phyloP scores from a whole-genome alignment of 2,888 invertebrate genomes.

The Criorhina ranunculi region DNA sequence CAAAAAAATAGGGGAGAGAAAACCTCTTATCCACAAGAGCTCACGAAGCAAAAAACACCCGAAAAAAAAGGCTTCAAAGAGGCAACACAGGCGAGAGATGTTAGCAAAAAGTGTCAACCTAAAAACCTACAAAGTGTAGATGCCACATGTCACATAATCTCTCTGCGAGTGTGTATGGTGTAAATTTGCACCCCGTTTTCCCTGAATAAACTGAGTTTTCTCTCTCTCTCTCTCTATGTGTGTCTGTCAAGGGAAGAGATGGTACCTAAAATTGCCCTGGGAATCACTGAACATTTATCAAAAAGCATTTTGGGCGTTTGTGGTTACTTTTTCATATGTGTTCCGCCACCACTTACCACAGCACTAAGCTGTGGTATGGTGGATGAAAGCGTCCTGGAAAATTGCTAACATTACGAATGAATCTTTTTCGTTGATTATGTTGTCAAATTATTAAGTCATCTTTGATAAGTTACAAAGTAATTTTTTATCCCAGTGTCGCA shows the following conservation, averaged over 20 bases:
- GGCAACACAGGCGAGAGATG: neutral
- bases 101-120: conserved; percentile 45
- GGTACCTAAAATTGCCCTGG: neutral
- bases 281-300: conserved; percentile 51
- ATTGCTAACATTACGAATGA: conserved; percentile 51
- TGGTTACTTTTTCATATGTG: conserved; percentile 8
- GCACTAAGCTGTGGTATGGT: neutral
- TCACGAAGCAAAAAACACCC: neutral
- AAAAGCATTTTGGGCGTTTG: conserved; percentile 49
- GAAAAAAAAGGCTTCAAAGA: conserved; percentile 1
- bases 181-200: neutral
- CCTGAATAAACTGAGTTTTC: neutral
- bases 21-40: conserved; percentile 4
- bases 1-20: neutral
- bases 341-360: neutral
- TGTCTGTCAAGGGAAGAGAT: neutral
- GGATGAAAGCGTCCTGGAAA: conserved; percentile 28
- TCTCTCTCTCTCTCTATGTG: neutral
- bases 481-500: neutral
- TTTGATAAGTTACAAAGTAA: conserved; percentile 15
- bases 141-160: conserved; percentile 37
- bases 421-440: conserved; percentile 34
- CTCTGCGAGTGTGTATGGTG: neutral
- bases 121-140: conserved; percentile 45
- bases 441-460: conserved; percentile 48